Base-by-base conservation (phyloP, 2,797 vertebrate genomes). In the Microchirus variegatus region DNA sequence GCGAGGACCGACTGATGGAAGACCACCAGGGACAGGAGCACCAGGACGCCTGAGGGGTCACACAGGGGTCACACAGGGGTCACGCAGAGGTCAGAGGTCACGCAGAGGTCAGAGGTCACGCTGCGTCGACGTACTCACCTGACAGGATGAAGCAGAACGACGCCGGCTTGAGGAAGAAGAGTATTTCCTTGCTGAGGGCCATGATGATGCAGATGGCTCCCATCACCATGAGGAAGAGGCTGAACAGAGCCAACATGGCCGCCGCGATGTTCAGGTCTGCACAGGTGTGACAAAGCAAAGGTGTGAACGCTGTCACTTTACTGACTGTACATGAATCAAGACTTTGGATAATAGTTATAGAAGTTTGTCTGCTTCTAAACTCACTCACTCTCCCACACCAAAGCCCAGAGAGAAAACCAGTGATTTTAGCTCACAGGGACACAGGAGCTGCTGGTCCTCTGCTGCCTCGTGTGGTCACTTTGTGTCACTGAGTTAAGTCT, bases 111-210 rank as follows among this genome's bases (percentile, higher is more conserved):
- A 10, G 17, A 18, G 13, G n/a, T n/a, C 8, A 44, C 9, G 6
- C 12, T 7, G 31, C n/a, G n/a, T n/a, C n/a, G n/a, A n/a, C n/a
- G 4, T 10, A 4, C 87, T 74, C 80, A 96, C 95, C 95, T 87
- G 95, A 94, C 57, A 96, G 78, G 15, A 91, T 91, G 41, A 96
- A 96, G 87, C 94, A 96, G 77, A 92, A 63, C 0, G 94, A 94
- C 1, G 94, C 95, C 1, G 95, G 94, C 53, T 95, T 95, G 49
- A 96, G 90, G 77, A 96, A 94, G 88, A 94, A 95, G 8, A 92
- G 81, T 4, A 94, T 93, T 1, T 94, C 92, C 86, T 95, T 96
- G 63, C 93, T 95, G 79, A 96, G 89, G 31, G 94, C 78, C 95
- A 94, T 95, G 78, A 89, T 91, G 89, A 95, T 85, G 77, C 94